phyloP scores from a whole-genome alignment of 2,113 vertebrate species.

The Cygnus buccinator region DNA sequence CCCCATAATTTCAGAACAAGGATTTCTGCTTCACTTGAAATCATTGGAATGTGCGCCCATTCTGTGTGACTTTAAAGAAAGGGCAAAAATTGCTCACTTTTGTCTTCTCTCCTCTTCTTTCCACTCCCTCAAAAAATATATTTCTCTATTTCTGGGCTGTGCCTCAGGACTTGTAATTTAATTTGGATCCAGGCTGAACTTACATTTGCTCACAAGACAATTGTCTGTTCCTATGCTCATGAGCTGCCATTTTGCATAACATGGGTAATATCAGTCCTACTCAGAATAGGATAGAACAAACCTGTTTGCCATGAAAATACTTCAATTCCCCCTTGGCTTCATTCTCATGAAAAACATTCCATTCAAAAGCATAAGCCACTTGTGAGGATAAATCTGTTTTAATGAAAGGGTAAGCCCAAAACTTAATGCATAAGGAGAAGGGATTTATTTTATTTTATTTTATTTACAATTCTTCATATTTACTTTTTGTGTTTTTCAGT shows the following conservation, averaged over 20 bases:
- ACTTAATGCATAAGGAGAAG: not conserved
- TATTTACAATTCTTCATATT: not conserved
- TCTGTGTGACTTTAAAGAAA: not conserved
- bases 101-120: not conserved
- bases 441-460: not conserved
- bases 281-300: not conserved
- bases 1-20: not conserved
- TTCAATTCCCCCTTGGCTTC: not conserved
- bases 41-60: not conserved
- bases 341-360: not conserved
- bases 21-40: not conserved
- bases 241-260: not conserved
- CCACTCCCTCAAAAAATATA: not conserved
- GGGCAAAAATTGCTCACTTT: not conserved
- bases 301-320: not conserved
- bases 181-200: accelerated
- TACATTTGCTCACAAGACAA: not conserved
- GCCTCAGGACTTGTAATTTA: not conserved
- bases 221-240: not conserved
- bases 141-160: not conserved
- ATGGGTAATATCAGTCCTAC: not conserved
- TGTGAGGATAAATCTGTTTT: accelerated
- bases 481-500: not conserved
- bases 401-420: not conserved
- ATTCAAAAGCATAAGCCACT: not conserved